These are phyloP conservation scores for Trachelus troglodyta DNA, from an alignment of 2,888 invertebrate genomes.

Conservation along the genomic window DNA sequence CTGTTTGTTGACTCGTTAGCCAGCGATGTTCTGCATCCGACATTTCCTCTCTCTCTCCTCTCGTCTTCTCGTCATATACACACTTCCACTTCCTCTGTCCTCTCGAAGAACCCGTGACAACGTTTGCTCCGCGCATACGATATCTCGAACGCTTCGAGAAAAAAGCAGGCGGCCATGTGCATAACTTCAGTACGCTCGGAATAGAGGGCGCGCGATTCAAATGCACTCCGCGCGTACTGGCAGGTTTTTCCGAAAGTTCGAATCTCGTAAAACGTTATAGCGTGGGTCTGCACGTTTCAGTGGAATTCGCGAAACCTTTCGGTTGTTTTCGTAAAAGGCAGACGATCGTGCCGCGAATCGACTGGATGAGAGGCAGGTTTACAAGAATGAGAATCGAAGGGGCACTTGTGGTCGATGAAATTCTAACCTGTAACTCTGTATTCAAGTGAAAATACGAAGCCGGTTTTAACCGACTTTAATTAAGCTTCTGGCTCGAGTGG, in stretches of 20 bases:
- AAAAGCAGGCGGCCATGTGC: not conserved
- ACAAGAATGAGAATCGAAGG: not conserved
- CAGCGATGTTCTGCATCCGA: constrained; percentile 9
- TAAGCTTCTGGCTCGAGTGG: not conserved
- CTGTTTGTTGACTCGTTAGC: constrained; percentile 13
- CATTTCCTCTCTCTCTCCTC: not conserved
- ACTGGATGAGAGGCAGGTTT: not conserved
- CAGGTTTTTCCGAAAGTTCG: not conserved
- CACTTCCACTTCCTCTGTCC: not conserved
- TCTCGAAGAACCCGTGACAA: not conserved
- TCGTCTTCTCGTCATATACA: not conserved
- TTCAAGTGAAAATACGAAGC: not conserved
- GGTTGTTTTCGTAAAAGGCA: not conserved
- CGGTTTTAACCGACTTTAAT: not conserved
- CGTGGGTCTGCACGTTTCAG: not conserved
- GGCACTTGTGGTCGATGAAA: not conserved
- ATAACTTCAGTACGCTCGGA: not conserved
- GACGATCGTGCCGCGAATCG: not conserved
- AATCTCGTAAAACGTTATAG: not conserved
- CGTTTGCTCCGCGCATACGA: not conserved
- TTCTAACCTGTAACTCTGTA: not conserved
- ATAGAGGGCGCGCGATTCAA: not conserved
- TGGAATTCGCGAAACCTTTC: not conserved
- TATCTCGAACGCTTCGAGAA: not conserved
- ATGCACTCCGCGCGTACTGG: not conserved